Evolutionary conservation across 2,797 vertebrate genomes (phyloP), one percentile per base, ranked within the genome.

Genomic region (Tiaroga cobitis): DNA sequence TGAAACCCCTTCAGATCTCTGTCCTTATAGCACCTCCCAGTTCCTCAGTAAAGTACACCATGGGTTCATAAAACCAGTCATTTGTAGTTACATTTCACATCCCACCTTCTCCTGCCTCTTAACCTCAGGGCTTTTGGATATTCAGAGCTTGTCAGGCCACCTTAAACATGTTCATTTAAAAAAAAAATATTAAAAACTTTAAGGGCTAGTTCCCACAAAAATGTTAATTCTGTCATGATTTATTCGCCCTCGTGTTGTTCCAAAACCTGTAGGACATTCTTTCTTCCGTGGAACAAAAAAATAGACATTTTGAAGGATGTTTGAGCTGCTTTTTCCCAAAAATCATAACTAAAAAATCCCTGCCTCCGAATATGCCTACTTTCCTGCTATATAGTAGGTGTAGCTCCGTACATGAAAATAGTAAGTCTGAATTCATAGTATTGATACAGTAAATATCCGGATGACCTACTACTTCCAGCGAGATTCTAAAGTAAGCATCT

Each of bases 41-140:
- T 37, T 84, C 65, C 67, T 72, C 54, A 39, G 63, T 73, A 79
- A 51, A 79, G 67, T 54, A 9, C 24, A 41, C 29, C 54, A 61
- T 39, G 39, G 84, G 75, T 74, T 84, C 72, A 34, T 56, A 70
- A 75, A 83, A 78, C 13, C 32, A 56, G 77, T 65, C 63, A 69
- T 43, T 78, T 63, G 24, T 63, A 72, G 75, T 79, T 19, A 34
- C n/a, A 21, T 80, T 78, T 63, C 16, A 77, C 61, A 76, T 77
- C 46, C 87, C 89, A 90, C 82, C 90, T 89, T 86, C 89, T 88
- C 92, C 92, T 92, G 92, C 94, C 94, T 94, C 92, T 90, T 92
- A 94, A 94, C 93, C 95, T 96, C 95, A 96, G 95, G 94, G 93
- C 94, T 93, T 95, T 92, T 88, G 91, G 68, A 90, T 92, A 93